Base-by-base conservation (phyloP, 2,888 invertebrate species). In the Tetrapedia diversipes region DNA sequence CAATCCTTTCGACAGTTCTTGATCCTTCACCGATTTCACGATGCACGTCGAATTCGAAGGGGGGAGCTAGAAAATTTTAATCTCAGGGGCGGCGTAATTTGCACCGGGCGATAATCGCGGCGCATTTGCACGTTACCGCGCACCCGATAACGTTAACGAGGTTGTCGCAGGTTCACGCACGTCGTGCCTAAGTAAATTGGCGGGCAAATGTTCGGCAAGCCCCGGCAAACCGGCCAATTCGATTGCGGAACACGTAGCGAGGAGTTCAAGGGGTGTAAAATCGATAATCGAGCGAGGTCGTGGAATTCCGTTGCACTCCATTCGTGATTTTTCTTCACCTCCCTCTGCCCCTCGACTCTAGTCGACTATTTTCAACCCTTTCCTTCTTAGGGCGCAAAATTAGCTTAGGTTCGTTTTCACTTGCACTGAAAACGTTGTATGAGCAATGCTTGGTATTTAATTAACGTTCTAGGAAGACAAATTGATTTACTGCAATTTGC, bases 181-280 rank as follows among this genome's bases (percentile, higher is more conserved):
- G 72, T 59, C 72, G 80, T 78, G 68, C 73, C 79, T 85, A 82
- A 84, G 85, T 76, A 80, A 84, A 84, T 84, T 85, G 85, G 67
- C 77, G 59, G 68, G 63, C 82, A 79, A 81, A 84, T 70, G 75
- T 79, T 84, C 79, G 63, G 72, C 57, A 64, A 75, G 68, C 83
- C 47, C 60, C 49, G 56, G 64, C 65, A 83, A 83, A 83, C 77
- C 81, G 67, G 72, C 70, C 81, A 77, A 83, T 81, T 83, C 74
- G 79, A 72, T 83, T 76, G 84, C 76, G 73, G 64, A 7, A 71
- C 73, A 75, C 77, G 73, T 72, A 69, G 29, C 34, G 57, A 49
- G 37, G 51, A 79, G 60, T 65, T 64, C 39, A 14, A 45, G 57
- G 53, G 53, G 29, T 43, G 53, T 19, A n/a, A 37, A 80, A 83